Evolutionary conservation across 1,140 invertebrate species (phyloP).

Genomic region (Cydia pomonella): DNA sequence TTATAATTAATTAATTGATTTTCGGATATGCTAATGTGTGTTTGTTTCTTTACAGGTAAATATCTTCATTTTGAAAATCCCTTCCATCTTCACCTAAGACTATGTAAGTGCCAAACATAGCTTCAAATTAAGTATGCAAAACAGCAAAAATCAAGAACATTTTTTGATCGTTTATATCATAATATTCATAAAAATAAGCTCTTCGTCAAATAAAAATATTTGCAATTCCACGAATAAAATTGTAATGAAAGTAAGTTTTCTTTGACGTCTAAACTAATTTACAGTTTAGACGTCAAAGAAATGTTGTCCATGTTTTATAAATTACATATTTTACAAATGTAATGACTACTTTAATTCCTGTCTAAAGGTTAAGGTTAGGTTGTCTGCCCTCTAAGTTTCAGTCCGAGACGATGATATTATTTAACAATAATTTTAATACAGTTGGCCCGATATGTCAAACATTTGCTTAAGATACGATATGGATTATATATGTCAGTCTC

Average conservation of each 20-base stretch:
- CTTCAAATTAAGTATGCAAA: background rate
- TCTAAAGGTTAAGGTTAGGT: too few relatives aligned
- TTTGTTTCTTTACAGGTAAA: conserved; percentile 9
- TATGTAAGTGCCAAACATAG: background rate
- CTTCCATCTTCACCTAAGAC: background rate
- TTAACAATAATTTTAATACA: too few relatives aligned
- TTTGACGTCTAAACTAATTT: background rate
- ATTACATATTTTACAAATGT: too few relatives aligned
- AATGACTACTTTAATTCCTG: too few relatives aligned
- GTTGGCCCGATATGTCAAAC: too few relatives aligned
- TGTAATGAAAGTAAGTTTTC: background rate
- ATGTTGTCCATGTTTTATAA: too few relatives aligned
- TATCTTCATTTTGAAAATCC: background rate
- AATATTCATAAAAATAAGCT: background rate
- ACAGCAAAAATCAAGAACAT: background rate
- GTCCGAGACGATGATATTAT: too few relatives aligned
- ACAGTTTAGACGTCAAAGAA: background rate
- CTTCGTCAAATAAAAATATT: background rate
- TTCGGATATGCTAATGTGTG: background rate
- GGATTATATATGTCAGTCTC: too few relatives aligned
- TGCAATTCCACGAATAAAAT: background rate
- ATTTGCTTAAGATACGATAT: too few relatives aligned
- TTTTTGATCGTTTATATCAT: background rate
- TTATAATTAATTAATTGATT: too few relatives aligned
- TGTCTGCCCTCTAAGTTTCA: too few relatives aligned